Evolutionary conservation across 1,140 invertebrate genomes (phyloP).

Genomic region (Ostrea edulis): DNA sequence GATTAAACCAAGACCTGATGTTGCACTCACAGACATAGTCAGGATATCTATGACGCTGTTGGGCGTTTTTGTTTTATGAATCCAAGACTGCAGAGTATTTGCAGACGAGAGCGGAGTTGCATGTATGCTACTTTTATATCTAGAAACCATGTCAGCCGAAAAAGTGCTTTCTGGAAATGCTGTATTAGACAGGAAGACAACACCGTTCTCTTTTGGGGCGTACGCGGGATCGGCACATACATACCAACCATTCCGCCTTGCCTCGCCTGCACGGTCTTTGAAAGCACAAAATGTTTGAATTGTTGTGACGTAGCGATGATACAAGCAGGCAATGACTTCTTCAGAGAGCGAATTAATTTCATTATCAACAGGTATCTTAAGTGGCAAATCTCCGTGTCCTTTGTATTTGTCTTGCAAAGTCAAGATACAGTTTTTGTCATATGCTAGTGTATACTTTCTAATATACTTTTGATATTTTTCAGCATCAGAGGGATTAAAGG

Average conservation of each 20-base stretch:
- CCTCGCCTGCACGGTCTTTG: slow-evolving; percentile 57
- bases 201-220: no score
- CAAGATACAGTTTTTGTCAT: slow-evolving; percentile 4
- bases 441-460: neutral
- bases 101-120: no score
- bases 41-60: neutral
- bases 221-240: slow-evolving; percentile 59
- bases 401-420: neutral
- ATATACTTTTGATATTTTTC: neutral
- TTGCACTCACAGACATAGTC: neutral
- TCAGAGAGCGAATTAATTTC: neutral
- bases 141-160: no score
- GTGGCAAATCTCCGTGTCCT: neutral
- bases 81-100: neutral
- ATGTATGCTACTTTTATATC: no score
- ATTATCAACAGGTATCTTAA: neutral
- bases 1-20: neutral
- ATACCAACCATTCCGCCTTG: slow-evolving; percentile 67
- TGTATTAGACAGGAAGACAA: no score
- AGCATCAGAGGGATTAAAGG: neutral
- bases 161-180: no score
- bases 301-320: slow-evolving; percentile 55
- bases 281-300: slow-evolving; percentile 58
- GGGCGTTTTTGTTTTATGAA: neutral
- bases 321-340: neutral